Evolutionary conservation across 2,797 vertebrate genomes (phyloP).

Genomic region (Protonibea diacanthus): DNA sequence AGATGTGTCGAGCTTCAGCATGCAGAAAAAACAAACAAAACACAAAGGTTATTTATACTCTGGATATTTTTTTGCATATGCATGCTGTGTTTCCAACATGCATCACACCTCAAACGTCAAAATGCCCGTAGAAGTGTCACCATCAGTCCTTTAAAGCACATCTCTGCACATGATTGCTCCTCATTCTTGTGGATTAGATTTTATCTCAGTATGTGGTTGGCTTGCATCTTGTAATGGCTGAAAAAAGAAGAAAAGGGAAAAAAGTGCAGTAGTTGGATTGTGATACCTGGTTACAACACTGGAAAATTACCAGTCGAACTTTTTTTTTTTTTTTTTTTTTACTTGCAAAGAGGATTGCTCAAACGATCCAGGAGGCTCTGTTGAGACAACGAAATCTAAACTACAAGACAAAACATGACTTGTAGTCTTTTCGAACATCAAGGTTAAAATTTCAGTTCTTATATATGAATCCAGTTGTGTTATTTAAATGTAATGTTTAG

Average conservation of each 20-base stretch:
- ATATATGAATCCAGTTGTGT: neutral
- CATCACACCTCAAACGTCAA: neutral
- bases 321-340: constrained; percentile 14
- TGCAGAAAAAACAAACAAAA: too few species aligned
- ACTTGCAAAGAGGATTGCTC: neutral
- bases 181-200: neutral
- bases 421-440: neutral
- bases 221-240: neutral
- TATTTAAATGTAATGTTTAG: neutral
- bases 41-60: neutral
- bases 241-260: neutral
- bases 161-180: neutral
- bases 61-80: neutral
- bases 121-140: neutral
- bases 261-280: neutral
- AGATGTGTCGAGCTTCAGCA: neutral
- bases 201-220: too few species aligned
- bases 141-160: neutral
- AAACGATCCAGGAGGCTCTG: neutral
- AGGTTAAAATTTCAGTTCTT: neutral
- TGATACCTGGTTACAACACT: constrained; percentile 10
- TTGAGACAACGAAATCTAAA: neutral
- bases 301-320: constrained; percentile 31
- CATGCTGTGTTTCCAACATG: neutral
- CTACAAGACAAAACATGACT: neutral